Conservation (phyloP, 2,888 invertebrate genomes). For the Hirudinaria manillensis region DNA sequence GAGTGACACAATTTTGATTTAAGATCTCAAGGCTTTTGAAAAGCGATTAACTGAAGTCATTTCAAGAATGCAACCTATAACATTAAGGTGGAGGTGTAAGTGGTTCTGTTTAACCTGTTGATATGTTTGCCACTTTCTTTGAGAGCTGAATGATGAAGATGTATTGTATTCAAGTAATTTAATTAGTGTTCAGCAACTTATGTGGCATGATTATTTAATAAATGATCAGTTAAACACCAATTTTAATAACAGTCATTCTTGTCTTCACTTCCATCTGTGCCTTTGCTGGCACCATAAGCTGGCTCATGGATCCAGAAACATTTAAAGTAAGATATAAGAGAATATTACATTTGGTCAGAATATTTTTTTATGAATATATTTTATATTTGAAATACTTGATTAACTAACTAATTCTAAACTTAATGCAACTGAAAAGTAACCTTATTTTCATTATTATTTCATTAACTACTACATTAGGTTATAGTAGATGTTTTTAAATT, state of each 20-base stretch:
- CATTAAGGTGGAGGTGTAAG: slow-evolving; percentile 89
- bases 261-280: slow-evolving; percentile 80
- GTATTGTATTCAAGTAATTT: background rate
- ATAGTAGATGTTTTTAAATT: too few relatives aligned
- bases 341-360: background rate
- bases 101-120: background rate
- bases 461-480: too few relatives aligned
- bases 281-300: slow-evolving; percentile 88
- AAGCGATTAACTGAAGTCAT: slow-evolving; percentile 93
- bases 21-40: slow-evolving; percentile 93
- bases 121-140: background rate
- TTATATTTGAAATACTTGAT: too few relatives aligned
- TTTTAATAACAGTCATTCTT: slow-evolving; percentile 67
- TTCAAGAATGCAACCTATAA: slow-evolving; percentile 85
- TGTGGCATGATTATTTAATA: background rate
- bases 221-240: background rate
- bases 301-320: slow-evolving; percentile 88
- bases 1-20: slow-evolving; percentile 31
- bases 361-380: too few relatives aligned
- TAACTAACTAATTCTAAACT: too few relatives aligned
- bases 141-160: background rate
- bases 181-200: background rate
- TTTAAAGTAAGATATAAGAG: slow-evolving; percentile 60
- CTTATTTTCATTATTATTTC: too few relatives aligned
- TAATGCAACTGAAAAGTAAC: too few relatives aligned